Evolutionary conservation across 2,888 invertebrate species (phyloP).

Genomic region (Macrosoma leucophasiata): DNA sequence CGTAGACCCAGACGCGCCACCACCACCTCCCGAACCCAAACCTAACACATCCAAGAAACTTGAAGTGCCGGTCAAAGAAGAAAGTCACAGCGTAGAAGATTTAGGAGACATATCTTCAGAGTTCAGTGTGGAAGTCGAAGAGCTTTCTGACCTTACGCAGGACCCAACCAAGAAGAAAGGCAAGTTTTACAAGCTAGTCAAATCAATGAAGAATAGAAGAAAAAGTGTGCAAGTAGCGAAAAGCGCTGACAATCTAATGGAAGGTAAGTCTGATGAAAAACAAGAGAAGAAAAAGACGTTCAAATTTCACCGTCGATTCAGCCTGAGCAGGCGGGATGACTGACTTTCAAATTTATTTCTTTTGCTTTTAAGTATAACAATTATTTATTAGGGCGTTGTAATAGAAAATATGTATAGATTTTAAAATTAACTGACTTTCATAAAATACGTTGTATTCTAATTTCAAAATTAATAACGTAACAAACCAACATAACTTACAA

Average conservation of each 20-base stretch:
- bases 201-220: slow-evolving; percentile 67
- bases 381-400: background rate
- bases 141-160: slow-evolving; percentile 41
- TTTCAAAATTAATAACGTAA: background rate
- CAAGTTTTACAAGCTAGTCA: slow-evolving; percentile 64
- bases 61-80: slow-evolving; percentile 35
- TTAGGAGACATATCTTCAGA: slow-evolving; percentile 69
- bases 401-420: background rate
- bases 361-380: slow-evolving; percentile 2
- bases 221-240: slow-evolving; percentile 70
- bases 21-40: slow-evolving; percentile 50
- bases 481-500: background rate
- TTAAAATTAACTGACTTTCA: no score
- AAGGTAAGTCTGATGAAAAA: slow-evolving; percentile 47
- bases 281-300: slow-evolving; percentile 61
- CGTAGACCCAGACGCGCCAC: slow-evolving; percentile 58
- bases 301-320: slow-evolving; percentile 65
- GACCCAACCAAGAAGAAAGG: slow-evolving; percentile 61
- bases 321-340: slow-evolving; percentile 62
- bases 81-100: slow-evolving; percentile 65
- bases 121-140: slow-evolving; percentile 68
- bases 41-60: slow-evolving; percentile 59
- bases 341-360: slow-evolving; percentile 34
- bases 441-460: no score
- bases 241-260: slow-evolving; percentile 58